Base-by-base conservation (phyloP, 2,797 vertebrate species). In the Xerus rutilus region DNA sequence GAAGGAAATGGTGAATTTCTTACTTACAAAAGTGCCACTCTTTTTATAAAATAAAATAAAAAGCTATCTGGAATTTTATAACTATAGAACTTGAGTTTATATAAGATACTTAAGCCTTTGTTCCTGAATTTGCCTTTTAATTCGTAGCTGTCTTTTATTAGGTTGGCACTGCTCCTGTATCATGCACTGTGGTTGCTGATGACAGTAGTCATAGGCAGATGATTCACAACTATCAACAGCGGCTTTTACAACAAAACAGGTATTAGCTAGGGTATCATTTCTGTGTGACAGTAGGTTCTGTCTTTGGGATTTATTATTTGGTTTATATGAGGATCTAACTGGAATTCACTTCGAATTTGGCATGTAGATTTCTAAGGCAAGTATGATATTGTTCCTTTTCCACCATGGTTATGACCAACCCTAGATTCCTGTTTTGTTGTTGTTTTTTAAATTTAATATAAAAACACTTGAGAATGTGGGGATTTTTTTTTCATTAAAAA, bases 181-280 rank as follows among this genome's bases (percentile, higher is more conserved):
- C 95, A 76, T 74, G 84, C 74, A 1, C 57, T 39, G 11, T 39
- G 35, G 91, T 28, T 78, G 81, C 97, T 28, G 94, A 86, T 95
- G 98, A 99, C 91, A 98, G 97, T 8, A 96, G 93, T 39, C 98
- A 98, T 77, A 98, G 97, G 76, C 97, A 97, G 93, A 97, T 96
- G 72, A 98, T 99, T 69, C 98, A 3, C 96, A 96, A 98, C 96
- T 99, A 99, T 96, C 99, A 99, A 21, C 99, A 98, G 57, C 98
- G 89, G 32, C 99, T 99, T 89, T 94, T 99, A 39, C 98, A 99
- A 69, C 99, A 99, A 89, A 99, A 99, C 30, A 98, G 98, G 99
- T 99, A 97, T 90, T 76, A 45, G 28, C 15, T 49, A 14, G 74
- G 84, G 23, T 78, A 57, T 79, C 88, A 83, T 94, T 45, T 59